Evolutionary conservation across 2,113 vertebrate species (phyloP), one percentile per base, ranked within the genome.

Genomic region (Pungitius pungitius): DNA sequence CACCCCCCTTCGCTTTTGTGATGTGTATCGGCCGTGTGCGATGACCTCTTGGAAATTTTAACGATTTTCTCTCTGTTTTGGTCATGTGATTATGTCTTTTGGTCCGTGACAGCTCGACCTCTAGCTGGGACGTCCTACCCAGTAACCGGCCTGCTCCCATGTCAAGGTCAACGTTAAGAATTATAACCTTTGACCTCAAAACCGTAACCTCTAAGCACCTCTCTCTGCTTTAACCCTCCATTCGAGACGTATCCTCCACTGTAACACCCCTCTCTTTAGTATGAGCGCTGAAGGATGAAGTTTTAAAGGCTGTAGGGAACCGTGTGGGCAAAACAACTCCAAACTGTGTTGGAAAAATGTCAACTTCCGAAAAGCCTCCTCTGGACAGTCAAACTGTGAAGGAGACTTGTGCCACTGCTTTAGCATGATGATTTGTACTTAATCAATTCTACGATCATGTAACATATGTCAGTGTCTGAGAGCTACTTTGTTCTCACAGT

Each of bases 81-180:
- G 61, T 90, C 67, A 76, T 76, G 59, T 91, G 81, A 81, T 85
- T 85, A 47, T 87, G 69, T 90, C 59, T 91, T 82, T 73, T 90
- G 78, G 76, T 92, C 78, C 73, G 82, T 60, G 75, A 85, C 93
- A 93, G 94, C 86, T 92, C 92, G 71, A 93, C 92, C 54, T 94
- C 94, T 87, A 94, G 94, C 89, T 94, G 94, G 93, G 92, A 93
- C 62, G 85, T 94, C 90, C 88, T 94, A 35, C 89, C 87, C 81
- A 91, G 87, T 77, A 86, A 90, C 78, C 90, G 88, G 78, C 90
- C 90, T 20, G 86, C 92, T 85, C 73, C 90, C 2, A 75, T 87
- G 74, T 79, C 86, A 89, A 94, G 92, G 93, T 94, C 83, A 88
- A 75, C 10, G 5, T 62, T 78, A 64, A 65, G 65, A 72, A 73